Evolutionary conservation across 1,140 invertebrate genomes (phyloP), one percentile per base, ranked within the genome.

Genomic region (Drosophila ercepeae): DNA sequence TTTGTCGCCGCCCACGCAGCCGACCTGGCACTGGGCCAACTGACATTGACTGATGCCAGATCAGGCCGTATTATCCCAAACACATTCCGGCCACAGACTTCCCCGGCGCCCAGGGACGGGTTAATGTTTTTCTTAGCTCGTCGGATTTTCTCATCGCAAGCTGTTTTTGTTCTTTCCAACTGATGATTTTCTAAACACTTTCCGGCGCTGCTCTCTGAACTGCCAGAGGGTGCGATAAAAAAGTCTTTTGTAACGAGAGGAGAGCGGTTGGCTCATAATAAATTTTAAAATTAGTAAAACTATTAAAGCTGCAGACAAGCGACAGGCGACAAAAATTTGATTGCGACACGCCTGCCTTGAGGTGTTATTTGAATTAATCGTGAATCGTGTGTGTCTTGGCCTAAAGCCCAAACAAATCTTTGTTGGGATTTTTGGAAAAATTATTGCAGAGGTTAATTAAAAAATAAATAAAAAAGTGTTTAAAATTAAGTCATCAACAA

Each of bases 31-130:
- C 53, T 81, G 64, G 34, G 82, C 82, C 82, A 88, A 78, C 82
- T 88, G 82, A 88, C 82, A 88, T 88, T 88, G 82, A 88, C 82
- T 88, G 82, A 88, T 88, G 82, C 82, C 82, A 78, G 83, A 77
- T 72, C 53, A 69, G 18, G 61, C 57, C 25, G 36, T 39, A 16
- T 39, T 39, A 39, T 39, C 39, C 39, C 58, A 45, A 49, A 14
- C 64, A 51, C 68, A 64, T 60, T 52, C 55, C 21, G 49, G 49
- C 48, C 41, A 67, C 32, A 49, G 11, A 59, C 54, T 59, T 63
- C 7, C 36, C 60, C 60, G 19, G 45, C 29, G 55, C 55, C 60
- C 60, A 61, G 60, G 60, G 34, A 46, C 67, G 79, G 75, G 71
- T 84, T 84, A 75, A 84, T 84, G 54, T 84, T 84, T 74, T 78